phyloP scores from a whole-genome alignment of 2,888 invertebrate species.

The Noctuana brunneofusca region DNA sequence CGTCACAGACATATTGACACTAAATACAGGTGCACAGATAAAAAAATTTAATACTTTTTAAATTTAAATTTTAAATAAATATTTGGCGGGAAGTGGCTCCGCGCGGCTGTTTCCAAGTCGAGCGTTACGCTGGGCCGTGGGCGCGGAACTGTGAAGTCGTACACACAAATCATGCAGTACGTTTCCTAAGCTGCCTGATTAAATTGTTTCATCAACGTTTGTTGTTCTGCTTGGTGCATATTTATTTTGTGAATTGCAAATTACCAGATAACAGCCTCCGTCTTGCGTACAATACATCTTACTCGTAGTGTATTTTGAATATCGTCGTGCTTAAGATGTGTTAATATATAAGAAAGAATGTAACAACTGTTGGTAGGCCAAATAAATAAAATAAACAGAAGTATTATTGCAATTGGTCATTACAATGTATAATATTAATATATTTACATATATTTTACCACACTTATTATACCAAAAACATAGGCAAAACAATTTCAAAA shows the following conservation, averaged over 20 bases:
- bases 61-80: slow-evolving; percentile 31
- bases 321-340: no score
- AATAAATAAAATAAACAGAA: no score
- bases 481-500: no score
- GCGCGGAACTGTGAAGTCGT: slow-evolving; percentile 39
- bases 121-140: slow-evolving; percentile 41
- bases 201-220: slow-evolving; percentile 11
- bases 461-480: no score
- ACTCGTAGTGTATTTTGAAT: no score
- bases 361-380: no score
- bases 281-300: no score
- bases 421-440: no score
- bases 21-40: slow-evolving; percentile 32
- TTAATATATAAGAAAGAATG: no score
- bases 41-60: no score
- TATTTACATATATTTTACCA: no score
- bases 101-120: slow-evolving; percentile 43
- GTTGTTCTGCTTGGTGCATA: slow-evolving; percentile 6
- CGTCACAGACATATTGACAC: slow-evolving; percentile 51
- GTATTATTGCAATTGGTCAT: no score
- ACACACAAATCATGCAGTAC: background rate
- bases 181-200: slow-evolving; percentile 7
- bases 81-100: slow-evolving; percentile 51
- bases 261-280: slow-evolving; percentile 1
- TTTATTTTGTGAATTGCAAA: background rate